Conservation (phyloP, 2,113 vertebrate species). For the mouse (Mus musculus) region DNA sequence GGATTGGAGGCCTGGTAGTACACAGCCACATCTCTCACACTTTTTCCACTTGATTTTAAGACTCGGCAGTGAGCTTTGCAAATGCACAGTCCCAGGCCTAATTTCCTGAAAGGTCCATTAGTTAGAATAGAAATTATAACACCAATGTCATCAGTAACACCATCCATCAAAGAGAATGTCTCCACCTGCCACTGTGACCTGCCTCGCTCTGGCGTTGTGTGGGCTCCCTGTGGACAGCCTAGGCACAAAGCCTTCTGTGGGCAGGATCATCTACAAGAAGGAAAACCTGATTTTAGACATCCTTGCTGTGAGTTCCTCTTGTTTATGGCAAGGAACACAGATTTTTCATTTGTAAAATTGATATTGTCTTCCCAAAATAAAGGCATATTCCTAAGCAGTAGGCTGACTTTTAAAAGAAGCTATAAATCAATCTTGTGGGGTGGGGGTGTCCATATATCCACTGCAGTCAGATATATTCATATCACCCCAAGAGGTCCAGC, state of each 20-base stretch:
- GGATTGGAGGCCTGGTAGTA: no score
- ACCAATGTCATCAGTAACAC: background rate
- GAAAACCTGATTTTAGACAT: background rate
- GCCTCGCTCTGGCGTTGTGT: background rate
- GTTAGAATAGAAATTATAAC: background rate
- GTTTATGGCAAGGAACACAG: background rate
- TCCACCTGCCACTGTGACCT: background rate
- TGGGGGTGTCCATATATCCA: background rate
- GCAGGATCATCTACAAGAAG: background rate
- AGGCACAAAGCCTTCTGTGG: background rate
- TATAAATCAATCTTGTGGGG: background rate
- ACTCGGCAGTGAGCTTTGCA: background rate
- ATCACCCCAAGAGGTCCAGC: accelerated
- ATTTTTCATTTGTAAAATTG: background rate
- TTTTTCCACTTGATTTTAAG: background rate
- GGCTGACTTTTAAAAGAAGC: background rate
- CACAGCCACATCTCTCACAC: background rate
- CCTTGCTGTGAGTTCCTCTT: background rate
- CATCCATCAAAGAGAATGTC: background rate
- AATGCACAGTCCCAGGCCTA: background rate
- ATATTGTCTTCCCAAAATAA: conserved; percentile 13
- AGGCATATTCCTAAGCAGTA: background rate
- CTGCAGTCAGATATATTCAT: background rate
- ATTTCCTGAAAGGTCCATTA: background rate
- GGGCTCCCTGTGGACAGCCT: background rate